phyloP scores from a whole-genome alignment of 1,140 invertebrate genomes.

The Periplaneta americana region DNA sequence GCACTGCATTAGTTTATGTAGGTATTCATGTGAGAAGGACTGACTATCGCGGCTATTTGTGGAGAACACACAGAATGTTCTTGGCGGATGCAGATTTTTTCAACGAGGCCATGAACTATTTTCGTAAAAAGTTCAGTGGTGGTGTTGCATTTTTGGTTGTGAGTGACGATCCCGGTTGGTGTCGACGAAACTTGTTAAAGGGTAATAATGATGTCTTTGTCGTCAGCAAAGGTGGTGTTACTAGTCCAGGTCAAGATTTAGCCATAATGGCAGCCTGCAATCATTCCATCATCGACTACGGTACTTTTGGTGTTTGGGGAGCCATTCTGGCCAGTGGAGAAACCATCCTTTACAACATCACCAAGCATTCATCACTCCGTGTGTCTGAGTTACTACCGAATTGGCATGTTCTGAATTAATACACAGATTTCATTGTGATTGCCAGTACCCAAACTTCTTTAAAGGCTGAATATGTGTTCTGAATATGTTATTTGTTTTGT shows the following conservation, averaged over 20 bases:
- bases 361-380: constrained; percentile 44
- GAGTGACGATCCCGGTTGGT: constrained; percentile 58
- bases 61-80: constrained; percentile 40
- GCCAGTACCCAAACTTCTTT: not conserved
- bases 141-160: constrained; percentile 51
- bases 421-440: not conserved
- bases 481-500: not conserved
- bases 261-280: constrained; percentile 58
- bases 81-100: constrained; percentile 50
- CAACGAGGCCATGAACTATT: constrained; percentile 49
- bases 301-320: constrained; percentile 63
- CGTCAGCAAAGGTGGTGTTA: constrained; percentile 37
- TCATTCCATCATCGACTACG: constrained; percentile 62
- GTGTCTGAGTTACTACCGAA: constrained; percentile 48
- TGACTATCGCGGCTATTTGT: constrained; percentile 52
- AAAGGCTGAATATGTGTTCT: not conserved
- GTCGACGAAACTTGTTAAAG: constrained; percentile 42
- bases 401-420: constrained; percentile 44
- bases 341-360: constrained; percentile 51
- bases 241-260: constrained; percentile 51
- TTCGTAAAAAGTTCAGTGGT: constrained; percentile 40
- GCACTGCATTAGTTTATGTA: constrained; percentile 40
- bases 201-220: constrained; percentile 43
- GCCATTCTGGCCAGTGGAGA: constrained; percentile 57
- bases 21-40: constrained; percentile 54